Evolutionary conservation across 92 coral and sea anemone genomes (phyloP), one percentile per base, ranked within the genome.

Genomic region (Heliopora coerulea): DNA sequence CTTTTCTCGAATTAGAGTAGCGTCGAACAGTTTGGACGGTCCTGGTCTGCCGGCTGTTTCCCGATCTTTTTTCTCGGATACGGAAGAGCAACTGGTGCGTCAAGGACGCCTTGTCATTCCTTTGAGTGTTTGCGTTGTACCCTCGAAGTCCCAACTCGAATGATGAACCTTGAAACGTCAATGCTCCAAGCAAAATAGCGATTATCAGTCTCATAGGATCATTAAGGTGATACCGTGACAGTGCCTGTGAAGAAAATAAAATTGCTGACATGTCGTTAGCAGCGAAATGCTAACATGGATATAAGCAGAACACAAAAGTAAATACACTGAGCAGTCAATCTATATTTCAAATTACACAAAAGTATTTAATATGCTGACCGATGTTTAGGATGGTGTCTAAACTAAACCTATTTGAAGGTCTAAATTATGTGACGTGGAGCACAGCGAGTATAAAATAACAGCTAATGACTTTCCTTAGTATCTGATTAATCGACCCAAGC

Each of bases 191-290:
- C 74, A 67, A 39, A 67, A 67, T 44, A 37, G 74, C 74, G 19
- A 67, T 44, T 67, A 67, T 46, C 49, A 67, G 54, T 67, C 58
- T 67, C 74, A 67, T 67, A 67, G 74, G 74, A 67, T 56, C 74
- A 67, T 67, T 67, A 49, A 35, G 74, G 49, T 67, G 13, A 56
- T 65, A 65, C 56, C 72, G 72, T 67, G 58, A 67, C 58, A 67
- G 58, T 59, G 74, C 74, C 74, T 67, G 74, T 28, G 35, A 67
- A 49, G 56, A 67, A 67, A 67, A 46, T 12, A 12, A 48, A 44
- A 44, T 67, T 44, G 74, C 31, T 67, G 40, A 67, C 30, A 67
- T 48, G 29, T 67, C 58, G 39, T 34, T 67, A 37, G 21, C 35
- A 15, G 5, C 12, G 59, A 54, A 67, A 67, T 67, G 74, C 57